phyloP scores from a whole-genome alignment of 2,797 vertebrate genomes.

The Oreortyx pictus region DNA sequence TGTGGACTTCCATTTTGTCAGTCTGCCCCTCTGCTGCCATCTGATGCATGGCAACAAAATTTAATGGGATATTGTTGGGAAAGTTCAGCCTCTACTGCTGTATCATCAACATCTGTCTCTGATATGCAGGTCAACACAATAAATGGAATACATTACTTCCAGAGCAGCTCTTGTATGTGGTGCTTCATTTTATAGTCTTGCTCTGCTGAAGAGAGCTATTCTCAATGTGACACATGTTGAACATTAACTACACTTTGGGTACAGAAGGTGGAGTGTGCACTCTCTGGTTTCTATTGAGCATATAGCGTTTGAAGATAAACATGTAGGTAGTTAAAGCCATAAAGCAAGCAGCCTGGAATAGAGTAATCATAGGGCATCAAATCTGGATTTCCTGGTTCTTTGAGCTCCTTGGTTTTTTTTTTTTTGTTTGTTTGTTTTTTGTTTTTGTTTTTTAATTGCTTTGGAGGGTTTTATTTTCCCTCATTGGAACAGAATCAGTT shows the following conservation, averaged over 20 bases:
- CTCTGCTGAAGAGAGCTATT: neutral
- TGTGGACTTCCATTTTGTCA: neutral
- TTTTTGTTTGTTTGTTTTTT: too few relatives aligned
- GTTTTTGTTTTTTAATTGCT: neutral
- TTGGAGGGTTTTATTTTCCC: neutral
- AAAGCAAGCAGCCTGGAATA: neutral
- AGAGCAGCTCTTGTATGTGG: neutral
- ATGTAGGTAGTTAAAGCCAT: neutral
- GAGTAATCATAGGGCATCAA: neutral
- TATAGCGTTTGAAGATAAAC: neutral
- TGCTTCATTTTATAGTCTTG: slow-evolving; percentile 5
- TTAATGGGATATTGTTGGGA: neutral
- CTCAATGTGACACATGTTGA: neutral
- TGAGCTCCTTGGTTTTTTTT: neutral
- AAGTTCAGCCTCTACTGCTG: neutral
- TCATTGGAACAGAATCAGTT: neutral
- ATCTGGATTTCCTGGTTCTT: neutral
- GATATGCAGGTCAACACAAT: neutral
- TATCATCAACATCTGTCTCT: neutral
- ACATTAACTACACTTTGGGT: slow-evolving; percentile 46
- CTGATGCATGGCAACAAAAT: neutral
- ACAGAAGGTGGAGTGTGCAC: slow-evolving; percentile 30
- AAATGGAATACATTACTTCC: neutral
- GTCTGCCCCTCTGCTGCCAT: neutral
- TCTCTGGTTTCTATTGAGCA: slow-evolving; percentile 7